Conservation (phyloP, 2,888 invertebrate species). For the Steinernema carpocapsae region DNA sequence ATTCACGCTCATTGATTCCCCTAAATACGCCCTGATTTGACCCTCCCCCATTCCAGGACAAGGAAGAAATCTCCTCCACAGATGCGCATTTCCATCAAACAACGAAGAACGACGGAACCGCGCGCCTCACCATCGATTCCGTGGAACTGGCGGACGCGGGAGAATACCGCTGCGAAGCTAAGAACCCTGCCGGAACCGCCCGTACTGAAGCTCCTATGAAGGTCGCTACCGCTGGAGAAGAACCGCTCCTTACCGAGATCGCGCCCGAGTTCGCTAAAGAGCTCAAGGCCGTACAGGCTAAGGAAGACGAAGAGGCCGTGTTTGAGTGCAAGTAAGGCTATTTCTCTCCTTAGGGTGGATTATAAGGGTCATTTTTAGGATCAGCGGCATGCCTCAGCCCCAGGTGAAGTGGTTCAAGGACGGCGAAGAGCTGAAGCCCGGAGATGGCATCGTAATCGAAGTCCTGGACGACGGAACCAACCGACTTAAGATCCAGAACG, state of each 20-base stretch:
- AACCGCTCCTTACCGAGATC: conserved; percentile 44
- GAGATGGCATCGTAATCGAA: conserved; percentile 72
- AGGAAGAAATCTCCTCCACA: conserved; percentile 41
- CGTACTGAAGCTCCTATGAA: conserved; percentile 78
- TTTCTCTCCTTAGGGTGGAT: too few relatives aligned
- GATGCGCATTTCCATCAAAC: conserved; percentile 45
- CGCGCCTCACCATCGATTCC: conserved; percentile 82
- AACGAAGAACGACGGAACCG: conserved; percentile 74
- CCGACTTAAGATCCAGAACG: conserved; percentile 69
- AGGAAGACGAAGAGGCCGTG: conserved; percentile 86
- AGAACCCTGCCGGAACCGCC: conserved; percentile 81
- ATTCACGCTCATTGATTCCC: too few relatives aligned
- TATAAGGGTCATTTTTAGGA: conserved; percentile 21
- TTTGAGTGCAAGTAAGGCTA: conserved; percentile 79
- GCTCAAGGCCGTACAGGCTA: conserved; percentile 79
- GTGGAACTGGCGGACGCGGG: conserved; percentile 79
- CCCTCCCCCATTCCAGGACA: conserved; percentile 43
- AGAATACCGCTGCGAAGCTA: conserved; percentile 74
- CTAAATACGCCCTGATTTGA: too few relatives aligned
- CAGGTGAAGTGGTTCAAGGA: conserved; percentile 85
- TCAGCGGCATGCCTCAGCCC: conserved; percentile 77
- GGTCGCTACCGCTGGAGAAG: conserved; percentile 39
- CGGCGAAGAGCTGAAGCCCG: conserved; percentile 71
- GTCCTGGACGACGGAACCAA: conserved; percentile 64
- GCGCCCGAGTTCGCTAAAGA: conserved; percentile 81